Conservation (phyloP, 1,140 invertebrate genomes). For the Tetragonula clypearis region DNA sequence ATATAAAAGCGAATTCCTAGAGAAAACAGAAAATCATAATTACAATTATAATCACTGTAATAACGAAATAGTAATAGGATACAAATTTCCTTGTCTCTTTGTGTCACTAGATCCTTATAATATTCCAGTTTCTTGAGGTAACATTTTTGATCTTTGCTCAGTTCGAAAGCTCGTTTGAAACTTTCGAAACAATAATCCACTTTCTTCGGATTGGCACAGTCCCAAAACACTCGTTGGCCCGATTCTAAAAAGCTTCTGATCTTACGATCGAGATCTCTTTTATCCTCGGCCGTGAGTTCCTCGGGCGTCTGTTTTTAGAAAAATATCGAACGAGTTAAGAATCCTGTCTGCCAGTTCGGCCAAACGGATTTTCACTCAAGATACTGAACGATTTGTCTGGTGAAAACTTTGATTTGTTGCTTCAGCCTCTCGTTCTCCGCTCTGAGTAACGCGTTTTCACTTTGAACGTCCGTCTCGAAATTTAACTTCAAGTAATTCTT, state of each 20-base stretch:
- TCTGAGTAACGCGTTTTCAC: slow-evolving; percentile 70
- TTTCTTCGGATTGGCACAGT: slow-evolving; percentile 42
- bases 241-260: slow-evolving; percentile 57
- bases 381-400: slow-evolving; percentile 52
- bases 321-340: background rate
- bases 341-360: background rate
- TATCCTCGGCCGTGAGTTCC: slow-evolving; percentile 58
- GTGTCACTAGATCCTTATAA: slow-evolving; percentile 70
- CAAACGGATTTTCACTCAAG: background rate
- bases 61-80: slow-evolving; percentile 68
- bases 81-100: slow-evolving; percentile 77
- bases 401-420: slow-evolving; percentile 64
- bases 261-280: slow-evolving; percentile 49
- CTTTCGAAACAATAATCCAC: slow-evolving; percentile 50
- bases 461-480: slow-evolving; percentile 62
- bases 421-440: slow-evolving; percentile 69
- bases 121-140: slow-evolving; percentile 61
- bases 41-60: too few relatives aligned
- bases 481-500: slow-evolving; percentile 80
- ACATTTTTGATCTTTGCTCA: background rate
- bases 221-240: slow-evolving; percentile 33
- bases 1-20: background rate
- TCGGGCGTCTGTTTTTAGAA: background rate
- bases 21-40: background rate
- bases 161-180: slow-evolving; percentile 38